Evolutionary conservation across 2,888 invertebrate genomes (phyloP), one percentile per base, ranked within the genome.

Genomic region (Oscheius sp.): DNA sequence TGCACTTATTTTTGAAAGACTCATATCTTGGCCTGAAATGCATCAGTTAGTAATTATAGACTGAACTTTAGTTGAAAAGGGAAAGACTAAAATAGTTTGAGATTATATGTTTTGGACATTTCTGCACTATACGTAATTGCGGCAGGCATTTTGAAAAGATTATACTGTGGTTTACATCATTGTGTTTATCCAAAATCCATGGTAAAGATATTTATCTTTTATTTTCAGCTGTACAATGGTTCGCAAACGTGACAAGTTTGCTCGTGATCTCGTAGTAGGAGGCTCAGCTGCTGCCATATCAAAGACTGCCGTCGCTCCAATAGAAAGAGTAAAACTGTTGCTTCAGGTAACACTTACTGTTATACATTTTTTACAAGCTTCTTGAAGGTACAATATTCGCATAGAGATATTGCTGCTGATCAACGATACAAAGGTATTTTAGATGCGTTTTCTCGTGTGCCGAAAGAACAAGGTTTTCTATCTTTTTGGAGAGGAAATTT

Each of bases 401-500:
- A 83, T 68, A 78, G 76, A 41, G 83, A 79, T 41, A 82, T 83
- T 46, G 70, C 79, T 5, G 74, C 78, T 5, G 75, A 78, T 41
- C 78, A 78, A 58, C 71, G 81, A 9, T 83, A 76, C 52, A 79
- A 76, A 23, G 83, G 83, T 23, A 83, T 83, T 23, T 70, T 81
- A 3, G 83, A 83, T 68, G 80, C 80, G 18, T 77, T 82, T 23
- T 63, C 77, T n/a, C 73, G 83, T 18, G 81, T 83, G 6, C 80
- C 83, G 0, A 78, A 76, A 52, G 83, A 83, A 58, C 83, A 83
- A 59, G 83, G 83, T 27, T 71, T 83, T 52, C 12, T 69, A 1
- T 82, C 82, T 18, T 80, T 83, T 74, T 83, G 83, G 83, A 49
- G 83, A 21, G 83, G 83, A 56, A 83, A 83, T 52, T 23, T 80